Base-by-base conservation (phyloP, 2,888 invertebrate genomes). In the Ferdinandea cuprea region DNA sequence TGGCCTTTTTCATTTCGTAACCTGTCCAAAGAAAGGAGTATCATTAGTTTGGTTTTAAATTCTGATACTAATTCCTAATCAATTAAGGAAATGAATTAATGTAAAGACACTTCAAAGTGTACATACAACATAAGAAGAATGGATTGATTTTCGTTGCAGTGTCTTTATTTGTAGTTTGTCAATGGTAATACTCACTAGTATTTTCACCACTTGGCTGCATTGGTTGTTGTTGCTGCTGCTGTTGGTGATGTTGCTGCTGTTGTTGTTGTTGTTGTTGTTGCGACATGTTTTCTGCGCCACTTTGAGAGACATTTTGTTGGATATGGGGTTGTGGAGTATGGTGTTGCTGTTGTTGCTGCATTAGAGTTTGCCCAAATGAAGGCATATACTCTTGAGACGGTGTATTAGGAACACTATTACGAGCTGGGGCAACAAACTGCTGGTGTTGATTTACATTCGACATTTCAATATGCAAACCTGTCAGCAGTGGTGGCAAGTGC, bases 371-470 rank as follows among this genome's bases (percentile, higher is more conserved):
- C 13, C 59, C 73, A 13, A 81, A 66, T 7, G 69, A 5, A 9
- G 74, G 74, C 30, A 76, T 69, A 48, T 85, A 85, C 32, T 85
- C 87, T 58, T 84, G 86, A 25, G 78, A 71, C 46, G 87, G 89
- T 68, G 65, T 74, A 19, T 74, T 73, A 2, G 69, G 78, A 11
- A 84, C 42, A 59, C 77, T 77, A 59, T 17, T 79, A 25, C 50
- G 52, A 19, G 48, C 9, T 17, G 66, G 17, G 0, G 28, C n/a
- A 19, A 17, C 25, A 44, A 52, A 79, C 15, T 78, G 81, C 3
- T 76, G 72, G 54, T 65, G 65, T 40, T 69, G 73, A 13, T 21
- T 32, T 11, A 72, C 37, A 17, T 74, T 74, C 32, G 85, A 35
- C 66, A 76, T 68, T 9, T 84, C 68, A 21, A 79, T 61, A 28